These are phyloP conservation scores for Drosophila ezoana DNA, from an alignment of 2,888 invertebrate genomes.

Conservation along the genomic window DNA sequence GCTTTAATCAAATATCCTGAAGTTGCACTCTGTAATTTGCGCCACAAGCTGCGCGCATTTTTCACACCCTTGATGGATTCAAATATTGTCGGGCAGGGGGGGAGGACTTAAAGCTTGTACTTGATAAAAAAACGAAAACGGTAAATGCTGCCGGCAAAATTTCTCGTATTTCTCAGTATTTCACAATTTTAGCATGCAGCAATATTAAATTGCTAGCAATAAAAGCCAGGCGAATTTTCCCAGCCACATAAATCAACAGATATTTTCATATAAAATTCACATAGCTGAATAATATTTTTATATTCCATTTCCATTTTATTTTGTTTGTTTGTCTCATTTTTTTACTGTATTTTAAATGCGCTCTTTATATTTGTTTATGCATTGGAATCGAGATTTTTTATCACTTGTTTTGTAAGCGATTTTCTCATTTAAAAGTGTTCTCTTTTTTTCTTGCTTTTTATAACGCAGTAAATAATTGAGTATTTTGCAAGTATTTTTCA, in stretches of 20 bases:
- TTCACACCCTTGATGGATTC: slow-evolving; percentile 31
- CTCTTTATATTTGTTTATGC: slow-evolving; percentile 55
- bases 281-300: slow-evolving; percentile 32
- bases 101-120: slow-evolving; percentile 12
- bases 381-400: slow-evolving; percentile 36
- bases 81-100: background rate
- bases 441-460: slow-evolving; percentile 14
- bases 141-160: slow-evolving; percentile 17
- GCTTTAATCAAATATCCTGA: slow-evolving; percentile 64
- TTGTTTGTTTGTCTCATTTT: slow-evolving; percentile 13
- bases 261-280: slow-evolving; percentile 49
- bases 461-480: slow-evolving; percentile 37
- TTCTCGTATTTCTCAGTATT: slow-evolving; percentile 30
- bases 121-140: slow-evolving; percentile 6
- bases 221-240: slow-evolving; percentile 46
- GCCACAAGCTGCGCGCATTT: slow-evolving; percentile 40
- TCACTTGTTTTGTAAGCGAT: slow-evolving; percentile 18
- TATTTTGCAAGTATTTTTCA: slow-evolving; percentile 24
- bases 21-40: slow-evolving; percentile 52
- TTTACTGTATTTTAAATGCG: slow-evolving; percentile 35
- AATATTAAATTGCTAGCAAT: slow-evolving; percentile 53
- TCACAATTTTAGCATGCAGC: slow-evolving; percentile 28
- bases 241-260: slow-evolving; percentile 62
- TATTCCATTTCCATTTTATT: slow-evolving; percentile 24
- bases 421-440: slow-evolving; percentile 24